Conservation (phyloP, 1,140 invertebrate genomes). For the Drosophila murphyi region DNA sequence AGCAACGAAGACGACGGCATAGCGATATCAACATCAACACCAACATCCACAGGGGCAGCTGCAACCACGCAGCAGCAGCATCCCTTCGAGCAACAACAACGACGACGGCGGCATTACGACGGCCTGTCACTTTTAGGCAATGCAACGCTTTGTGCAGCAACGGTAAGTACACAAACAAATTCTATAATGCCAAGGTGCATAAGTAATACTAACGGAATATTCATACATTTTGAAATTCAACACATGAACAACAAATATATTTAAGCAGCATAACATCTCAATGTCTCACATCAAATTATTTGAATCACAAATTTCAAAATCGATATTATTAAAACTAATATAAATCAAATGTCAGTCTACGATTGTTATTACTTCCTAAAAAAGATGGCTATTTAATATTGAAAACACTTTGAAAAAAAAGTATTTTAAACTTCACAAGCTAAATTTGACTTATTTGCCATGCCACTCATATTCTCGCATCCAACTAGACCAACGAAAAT, state of each 20-base stretch:
- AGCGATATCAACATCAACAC: slow-evolving; percentile 21
- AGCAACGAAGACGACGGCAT: slow-evolving; percentile 19
- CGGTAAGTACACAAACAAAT: slow-evolving; percentile 65
- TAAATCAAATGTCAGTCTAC: too few species aligned
- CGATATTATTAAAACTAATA: too few species aligned
- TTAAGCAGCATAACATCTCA: too few species aligned
- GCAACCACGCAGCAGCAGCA: slow-evolving; percentile 45
- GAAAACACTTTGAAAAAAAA: too few species aligned
- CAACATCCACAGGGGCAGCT: slow-evolving; percentile 32
- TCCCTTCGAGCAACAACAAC: slow-evolving; percentile 45
- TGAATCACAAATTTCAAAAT: too few species aligned
- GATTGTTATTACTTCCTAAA: too few species aligned
- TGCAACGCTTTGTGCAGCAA: slow-evolving; percentile 84
- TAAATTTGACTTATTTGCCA: neutral
- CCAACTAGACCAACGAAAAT: slow-evolving; percentile 7
- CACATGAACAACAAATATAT: too few species aligned
- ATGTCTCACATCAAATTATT: too few species aligned
- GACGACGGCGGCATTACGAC: slow-evolving; percentile 64
- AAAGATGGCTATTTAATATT: too few species aligned
- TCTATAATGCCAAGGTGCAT: neutral
- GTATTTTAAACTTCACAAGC: too few species aligned
- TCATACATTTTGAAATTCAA: too few species aligned
- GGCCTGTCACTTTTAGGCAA: slow-evolving; percentile 84
- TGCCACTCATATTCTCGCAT: neutral
- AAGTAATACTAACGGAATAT: too few species aligned